phyloP scores from a whole-genome alignment of 2,113 vertebrate species.

The Brachionichthys hirsutus region DNA sequence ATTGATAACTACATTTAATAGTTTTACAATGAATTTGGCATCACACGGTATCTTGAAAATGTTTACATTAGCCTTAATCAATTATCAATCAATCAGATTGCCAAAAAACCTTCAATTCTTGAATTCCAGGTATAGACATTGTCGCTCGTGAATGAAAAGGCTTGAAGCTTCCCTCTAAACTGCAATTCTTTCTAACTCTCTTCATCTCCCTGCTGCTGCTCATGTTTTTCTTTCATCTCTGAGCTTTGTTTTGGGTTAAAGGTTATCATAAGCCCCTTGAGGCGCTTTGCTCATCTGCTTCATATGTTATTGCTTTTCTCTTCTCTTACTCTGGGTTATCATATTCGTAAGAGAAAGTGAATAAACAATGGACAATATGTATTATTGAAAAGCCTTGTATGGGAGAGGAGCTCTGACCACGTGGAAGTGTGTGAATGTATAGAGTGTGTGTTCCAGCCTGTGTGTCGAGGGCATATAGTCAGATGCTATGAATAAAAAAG shows the following conservation, averaged over 20 bases:
- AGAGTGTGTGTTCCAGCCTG: background rate
- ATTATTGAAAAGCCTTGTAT: conserved; percentile 35
- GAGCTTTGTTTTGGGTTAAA: conserved; percentile 47
- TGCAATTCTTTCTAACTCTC: conserved; percentile 1
- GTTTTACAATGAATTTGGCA: background rate
- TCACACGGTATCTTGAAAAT: background rate
- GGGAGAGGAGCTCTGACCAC: conserved; percentile 9
- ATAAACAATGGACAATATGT: conserved; percentile 42
- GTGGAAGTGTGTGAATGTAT: background rate
- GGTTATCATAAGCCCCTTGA: conserved; percentile 37
- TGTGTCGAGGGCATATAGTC: background rate
- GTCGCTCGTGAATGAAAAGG: conserved; percentile 30
- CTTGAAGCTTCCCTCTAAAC: conserved; percentile 12
- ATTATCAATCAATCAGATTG: conserved; percentile 14
- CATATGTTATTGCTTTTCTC: conserved; percentile 45
- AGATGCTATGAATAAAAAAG: background rate
- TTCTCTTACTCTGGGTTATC: conserved; percentile 29
- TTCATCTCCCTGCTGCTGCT: conserved; percentile 14
- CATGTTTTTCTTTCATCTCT: conserved; percentile 42
- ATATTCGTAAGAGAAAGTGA: conserved; percentile 36
- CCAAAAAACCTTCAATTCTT: conserved; percentile 8
- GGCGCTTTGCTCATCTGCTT: conserved; percentile 33
- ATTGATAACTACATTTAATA: background rate
- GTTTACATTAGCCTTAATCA: conserved; percentile 1
- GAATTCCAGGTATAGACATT: conserved; percentile 14